Evolutionary conservation across 2,888 invertebrate genomes (phyloP), one percentile per base, ranked within the genome.

Genomic region (Hirtodrosophila alboralis): DNA sequence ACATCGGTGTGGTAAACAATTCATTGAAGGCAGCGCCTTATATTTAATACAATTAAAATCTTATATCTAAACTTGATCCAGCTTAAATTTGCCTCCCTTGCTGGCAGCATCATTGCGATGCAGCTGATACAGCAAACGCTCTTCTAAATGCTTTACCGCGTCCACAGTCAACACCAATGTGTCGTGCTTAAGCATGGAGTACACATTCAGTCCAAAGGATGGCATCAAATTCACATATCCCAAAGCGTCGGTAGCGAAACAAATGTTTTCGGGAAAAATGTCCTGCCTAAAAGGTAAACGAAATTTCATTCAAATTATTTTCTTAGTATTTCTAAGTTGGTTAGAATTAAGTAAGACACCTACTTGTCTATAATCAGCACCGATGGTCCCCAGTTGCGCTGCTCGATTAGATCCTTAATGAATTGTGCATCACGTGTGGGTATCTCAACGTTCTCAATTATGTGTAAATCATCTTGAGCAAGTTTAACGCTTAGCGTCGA

Each of bases 151-250:
- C 83, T 97, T 95, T 0, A 96, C 94, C 0, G 98, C 98, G 36
- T 93, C 93, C 68, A 95, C 91, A 0, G 98, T 98, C 2, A 99
- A 89, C 4, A 99, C 94, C 7, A 99, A 91, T 0, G 98, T 98
- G 65, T 97, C 95, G 90, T 99, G 96, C 91, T 99, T 99, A 64
- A 99, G 89, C 96, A 99, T 98, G 27, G 98, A 98, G 91, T 95
- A 96, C 0, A 98, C 97, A 92, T 99, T 99, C 10, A 99, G 92
- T 85, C 97, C 97, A 91, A 98, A 99, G 0, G 95, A 94, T 7
- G 99, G 99, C 97, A 99, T 97, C 16, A 98, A 91, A 90, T 97
- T 99, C 28, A 97, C 93, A 87, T 96, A 95, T 28, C 93, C 93
- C n/a, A 98, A 92, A 2, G 88, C 75, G 76, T 96, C 94, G 2